Base-by-base conservation (phyloP, 1,140 invertebrate genomes). In the Ruditapes philippinarum region DNA sequence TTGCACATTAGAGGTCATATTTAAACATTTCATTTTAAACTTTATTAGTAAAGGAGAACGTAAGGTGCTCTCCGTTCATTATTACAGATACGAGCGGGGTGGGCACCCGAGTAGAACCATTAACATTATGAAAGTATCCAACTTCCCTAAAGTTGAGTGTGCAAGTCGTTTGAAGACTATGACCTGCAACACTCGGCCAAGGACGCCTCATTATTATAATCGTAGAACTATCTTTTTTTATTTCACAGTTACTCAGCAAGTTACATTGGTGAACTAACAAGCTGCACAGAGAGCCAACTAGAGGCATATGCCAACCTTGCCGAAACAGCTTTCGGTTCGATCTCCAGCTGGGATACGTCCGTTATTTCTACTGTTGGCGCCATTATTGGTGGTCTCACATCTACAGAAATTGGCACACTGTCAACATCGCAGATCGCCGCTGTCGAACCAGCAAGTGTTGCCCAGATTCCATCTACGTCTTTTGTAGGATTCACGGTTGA, bases 401-500 rank as follows among this genome's bases (percentile, higher is more conserved):
- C 62, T 40, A 51, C 12, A 51, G 81, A 84, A 31, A 33, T 84
- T 3, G 25, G 25, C 9, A 36, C 62, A 49, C 42, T 84, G 0
- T 49, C 81, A 11, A 36, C 45, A 2, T 33, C 31, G 0, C 81
- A 84, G 40, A 54, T 73, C 14, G 81, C 81, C 0, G 65, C 62
- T 22, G 73, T 84, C 22, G 40, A 62, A 14, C 62, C 81, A 0
- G 3, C 62, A 14, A 73, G 62, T 70, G 38, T 84, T 38, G 22
- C 81, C 12, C 62, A 70, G 38, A 84, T 84, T 19, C 81, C 81
- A 25, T 45, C 81, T 0, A 49, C 81, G 5, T 45, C 65, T 17
- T 84, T 84, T 73, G 81, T 84, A 1, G 81, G 81, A 28, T 84
- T 84, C 65, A 84, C 65, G 2, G 40, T 54, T 19, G 28, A 31